Conservation (phyloP, 2,113 vertebrate genomes). For the Apodemus sylvaticus region DNA sequence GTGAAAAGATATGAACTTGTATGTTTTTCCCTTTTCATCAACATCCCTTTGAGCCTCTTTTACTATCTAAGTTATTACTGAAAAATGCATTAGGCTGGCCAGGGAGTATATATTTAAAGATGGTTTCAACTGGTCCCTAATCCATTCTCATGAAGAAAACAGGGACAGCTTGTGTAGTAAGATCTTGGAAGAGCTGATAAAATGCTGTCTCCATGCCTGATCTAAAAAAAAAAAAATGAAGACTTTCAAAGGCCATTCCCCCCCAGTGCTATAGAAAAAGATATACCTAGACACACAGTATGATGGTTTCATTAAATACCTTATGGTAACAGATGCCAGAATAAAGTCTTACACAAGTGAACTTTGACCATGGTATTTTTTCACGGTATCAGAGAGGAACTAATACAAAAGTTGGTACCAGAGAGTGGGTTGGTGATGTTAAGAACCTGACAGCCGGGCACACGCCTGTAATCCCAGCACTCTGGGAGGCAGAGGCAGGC, state of each 20-base stretch:
- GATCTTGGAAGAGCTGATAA: not conserved
- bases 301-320: not conserved
- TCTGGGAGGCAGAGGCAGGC: too few relatives aligned
- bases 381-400: not conserved
- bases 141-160: not conserved
- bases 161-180: constrained; percentile 31
- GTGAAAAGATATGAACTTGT: not conserved
- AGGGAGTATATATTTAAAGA: constrained; percentile 18
- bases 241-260: not conserved
- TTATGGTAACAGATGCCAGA: not conserved
- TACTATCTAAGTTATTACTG: not conserved
- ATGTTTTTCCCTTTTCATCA: not conserved
- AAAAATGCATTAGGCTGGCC: not conserved
- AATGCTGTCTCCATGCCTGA: not conserved
- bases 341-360: not conserved
- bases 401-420: not conserved
- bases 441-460: too few relatives aligned
- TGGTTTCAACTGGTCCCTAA: not conserved
- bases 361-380: not conserved
- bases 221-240: constrained; percentile 29
- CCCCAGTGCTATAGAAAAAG: not conserved
- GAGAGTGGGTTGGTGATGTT: not conserved
- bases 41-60: not conserved
- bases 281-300: not conserved
- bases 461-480: too few relatives aligned